Base-by-base conservation (phyloP, 2,113 vertebrate species). In the Strigops habroptila region DNA sequence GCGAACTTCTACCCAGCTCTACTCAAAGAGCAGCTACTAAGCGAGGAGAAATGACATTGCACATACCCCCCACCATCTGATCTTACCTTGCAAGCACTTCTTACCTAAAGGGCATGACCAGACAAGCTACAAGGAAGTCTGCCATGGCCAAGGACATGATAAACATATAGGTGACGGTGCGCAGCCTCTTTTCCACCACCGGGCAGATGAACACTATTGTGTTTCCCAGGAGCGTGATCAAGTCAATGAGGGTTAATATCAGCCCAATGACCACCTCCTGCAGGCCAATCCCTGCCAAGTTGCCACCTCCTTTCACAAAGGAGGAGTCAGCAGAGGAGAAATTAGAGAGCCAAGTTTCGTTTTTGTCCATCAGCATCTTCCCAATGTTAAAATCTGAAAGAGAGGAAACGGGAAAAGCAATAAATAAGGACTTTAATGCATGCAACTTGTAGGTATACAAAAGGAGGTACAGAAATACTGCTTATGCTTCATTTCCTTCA, bases 71-170 rank as follows among this genome's bases (percentile, higher is more conserved):
- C 7, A 2, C 28, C 8, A 2, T 12, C 57, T 43, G 9, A 43
- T 37, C 44, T 35, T 19, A 24, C 18, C 64, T 67, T 33, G 15
- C 5, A 5, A 76, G n/a, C 22, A 4, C 37, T 74, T 46, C 96
- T 97, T 96, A 98, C 98, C 98, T 98, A 76, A 98, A 98, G 21
- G 98, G 98, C 98, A 98, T 98, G 85, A 98, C 97, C 71, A 98
- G 94, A 1, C 97, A 98, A 35, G 98, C 98, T 30, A 98, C 97
- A 0, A 98, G 96, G 74, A 98, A 92, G 28, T 98, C 98, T 8
- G 98, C 98, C 80, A 4, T 97, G 86, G 98, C 98, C 51, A 98
- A 31, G 46, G 97, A 98, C 98, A 98, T 98, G 86, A 98, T 98
- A 41, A 98, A 98, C 97, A 98, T 98, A 33, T 98, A 98, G 43